Percentiles rank a stretch among this genome's conserved stretches.
phyloP scores from a whole-genome alignment of 2,888 invertebrate genomes.

The Melinopterus prodromus region DNA sequence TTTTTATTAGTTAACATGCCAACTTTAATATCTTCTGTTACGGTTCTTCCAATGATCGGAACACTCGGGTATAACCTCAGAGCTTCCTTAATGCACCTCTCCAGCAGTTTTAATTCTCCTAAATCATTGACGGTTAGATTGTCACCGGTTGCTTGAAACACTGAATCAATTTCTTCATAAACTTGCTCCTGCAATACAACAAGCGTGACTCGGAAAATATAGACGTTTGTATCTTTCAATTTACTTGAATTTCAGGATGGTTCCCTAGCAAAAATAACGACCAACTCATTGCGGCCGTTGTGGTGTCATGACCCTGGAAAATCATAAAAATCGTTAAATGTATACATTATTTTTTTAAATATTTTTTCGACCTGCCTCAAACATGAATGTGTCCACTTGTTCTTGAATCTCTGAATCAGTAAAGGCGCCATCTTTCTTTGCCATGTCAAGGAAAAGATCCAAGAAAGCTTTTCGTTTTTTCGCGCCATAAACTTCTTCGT shows the following conservation, averaged over 20 bases:
- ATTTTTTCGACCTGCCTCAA: slow-evolving; percentile 12
- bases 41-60: slow-evolving; percentile 67
- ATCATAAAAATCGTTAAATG: too few species aligned
- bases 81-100: slow-evolving; percentile 75
- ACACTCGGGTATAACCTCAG: slow-evolving; percentile 73
- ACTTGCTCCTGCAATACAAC: slow-evolving; percentile 59
- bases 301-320: slow-evolving; percentile 51
- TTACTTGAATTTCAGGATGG: slow-evolving; percentile 50
- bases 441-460: slow-evolving; percentile 17
- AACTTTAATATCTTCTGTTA: slow-evolving; percentile 66
- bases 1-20: too few species aligned
- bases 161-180: slow-evolving; percentile 61
- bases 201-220: too few species aligned
- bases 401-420: slow-evolving; percentile 18
- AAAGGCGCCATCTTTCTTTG: slow-evolving; percentile 13
- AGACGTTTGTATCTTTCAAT: too few species aligned
- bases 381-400: slow-evolving; percentile 21
- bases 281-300: slow-evolving; percentile 52
- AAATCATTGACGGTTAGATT: slow-evolving; percentile 64
- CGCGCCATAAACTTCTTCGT: slow-evolving; percentile 4
- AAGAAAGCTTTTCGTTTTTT: slow-evolving; percentile 17
- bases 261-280: slow-evolving; percentile 49
- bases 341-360: too few species aligned
- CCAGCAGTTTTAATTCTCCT: slow-evolving; percentile 71
- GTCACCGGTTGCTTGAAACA: slow-evolving; percentile 58